Evolutionary conservation across 2,888 invertebrate genomes (phyloP), one percentile per base, ranked within the genome.

Genomic region (Amblyjoppa proteus): DNA sequence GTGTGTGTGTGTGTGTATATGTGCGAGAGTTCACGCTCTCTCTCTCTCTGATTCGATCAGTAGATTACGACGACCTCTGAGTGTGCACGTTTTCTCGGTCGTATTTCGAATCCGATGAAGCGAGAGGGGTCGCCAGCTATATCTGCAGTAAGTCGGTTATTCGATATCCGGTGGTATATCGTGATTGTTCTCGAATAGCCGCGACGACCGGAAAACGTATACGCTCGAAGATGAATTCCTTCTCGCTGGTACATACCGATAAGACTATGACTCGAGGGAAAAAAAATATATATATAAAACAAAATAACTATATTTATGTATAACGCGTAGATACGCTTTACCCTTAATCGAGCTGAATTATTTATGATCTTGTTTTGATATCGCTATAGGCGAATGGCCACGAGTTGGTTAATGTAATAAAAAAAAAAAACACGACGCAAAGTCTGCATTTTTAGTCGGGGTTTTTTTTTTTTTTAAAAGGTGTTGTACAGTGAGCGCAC

Each of bases 81-180:
- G 38, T 70, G 61, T 68, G 56, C 61, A 64, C 53, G 81, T 78
- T 81, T 69, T 41, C 69, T 73, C 66, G 76, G 77, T 78, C 77
- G 38, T 64, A 81, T 78, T 64, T 31, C 64, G 77, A 68, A 77
- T 58, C 31, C 68, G 70, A 74, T 78, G 56, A 70, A 78, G 73
- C 64, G 84, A 38, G 77, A 61, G 58, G 80, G 74, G 64, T 34
- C 31, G 51, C 41, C n/a, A 70, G 28, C 64, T 66, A 76, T 80
- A 76, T 68, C 25, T 58, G 76, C 56, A 69, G 64, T 64, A 45
- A 74, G n/a, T 76, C 71, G 80, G 83, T 80, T 77, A 85, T 85
- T 83, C 83, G 85, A 85, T 85, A 85, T 83, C 83, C 85, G 79
- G 79, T n/a, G 71, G 79, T 76, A 79, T 61, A 80, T 83, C 82